These are phyloP conservation scores for Microtus agrestis DNA, from an alignment of 2,797 vertebrate species.

Conservation along the genomic window DNA sequence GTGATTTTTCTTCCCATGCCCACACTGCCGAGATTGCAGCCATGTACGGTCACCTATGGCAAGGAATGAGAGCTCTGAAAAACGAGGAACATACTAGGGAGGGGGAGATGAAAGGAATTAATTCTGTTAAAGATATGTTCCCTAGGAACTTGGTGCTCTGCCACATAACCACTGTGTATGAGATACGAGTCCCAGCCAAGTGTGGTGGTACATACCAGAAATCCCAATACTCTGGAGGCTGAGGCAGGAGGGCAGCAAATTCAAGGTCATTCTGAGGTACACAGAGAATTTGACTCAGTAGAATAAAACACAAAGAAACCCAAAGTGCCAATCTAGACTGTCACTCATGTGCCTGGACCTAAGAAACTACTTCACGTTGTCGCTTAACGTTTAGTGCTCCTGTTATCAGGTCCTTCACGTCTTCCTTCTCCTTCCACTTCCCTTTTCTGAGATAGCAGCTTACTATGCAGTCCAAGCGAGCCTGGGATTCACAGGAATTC, in stretches of 20 bases:
- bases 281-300: background rate
- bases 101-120: background rate
- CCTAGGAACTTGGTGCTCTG: background rate
- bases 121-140: background rate
- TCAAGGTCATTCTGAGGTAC: background rate
- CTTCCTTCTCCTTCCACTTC: background rate
- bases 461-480: background rate
- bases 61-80: background rate
- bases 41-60: background rate
- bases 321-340: background rate
- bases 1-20: too few species aligned
- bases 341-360: background rate
- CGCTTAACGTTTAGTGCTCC: background rate
- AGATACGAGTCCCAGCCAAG: background rate
- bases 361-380: background rate
- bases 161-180: background rate
- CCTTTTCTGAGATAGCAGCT: background rate
- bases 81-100: background rate
- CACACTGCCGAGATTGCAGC: background rate
- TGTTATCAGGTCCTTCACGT: background rate
- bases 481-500: background rate
- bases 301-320: background rate
- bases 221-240: background rate
- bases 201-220: background rate
- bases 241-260: background rate